Percentiles rank a stretch among this genome's conserved stretches.
Evolutionary conservation across 2,888 invertebrate genomes (phyloP).

Genomic region (Fissipunctia ypsillon): DNA sequence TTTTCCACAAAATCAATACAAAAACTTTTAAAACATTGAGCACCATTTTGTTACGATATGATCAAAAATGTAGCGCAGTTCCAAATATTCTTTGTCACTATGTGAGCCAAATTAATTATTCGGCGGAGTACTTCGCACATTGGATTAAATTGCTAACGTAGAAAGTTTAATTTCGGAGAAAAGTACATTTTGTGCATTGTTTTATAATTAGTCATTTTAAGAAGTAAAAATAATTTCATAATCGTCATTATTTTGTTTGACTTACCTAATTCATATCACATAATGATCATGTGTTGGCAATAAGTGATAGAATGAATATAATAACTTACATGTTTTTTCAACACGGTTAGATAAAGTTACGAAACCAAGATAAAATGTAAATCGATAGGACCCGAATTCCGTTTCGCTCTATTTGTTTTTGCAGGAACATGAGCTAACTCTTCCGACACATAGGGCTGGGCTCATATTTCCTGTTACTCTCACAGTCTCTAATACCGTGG

Average conservation of each 20-base stretch:
- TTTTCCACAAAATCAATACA: slow-evolving; percentile 46
- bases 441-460: slow-evolving; percentile 93
- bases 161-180: slow-evolving; percentile 55
- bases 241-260: slow-evolving; percentile 9
- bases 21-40: slow-evolving; percentile 38
- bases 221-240: not conserved
- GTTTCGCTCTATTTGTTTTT: slow-evolving; percentile 91
- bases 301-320: too few relatives aligned
- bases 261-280: slow-evolving; percentile 6
- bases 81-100: slow-evolving; percentile 28
- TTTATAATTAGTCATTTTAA: slow-evolving; percentile 37
- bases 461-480: slow-evolving; percentile 93
- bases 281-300: too few relatives aligned
- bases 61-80: slow-evolving; percentile 12
- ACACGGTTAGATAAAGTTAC: slow-evolving; percentile 43
- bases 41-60: slow-evolving; percentile 53
- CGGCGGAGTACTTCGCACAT: slow-evolving; percentile 10
- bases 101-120: slow-evolving; percentile 25
- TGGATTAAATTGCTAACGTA: slow-evolving; percentile 53
- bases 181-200: slow-evolving; percentile 26
- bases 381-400: slow-evolving; percentile 77
- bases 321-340: slow-evolving; percentile 17
- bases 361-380: slow-evolving; percentile 66
- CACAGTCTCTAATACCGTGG: slow-evolving; percentile 91
- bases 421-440: slow-evolving; percentile 91